Evolutionary conservation across 2,113 vertebrate genomes (phyloP).

Genomic region (Anser brachyrhynchus): DNA sequence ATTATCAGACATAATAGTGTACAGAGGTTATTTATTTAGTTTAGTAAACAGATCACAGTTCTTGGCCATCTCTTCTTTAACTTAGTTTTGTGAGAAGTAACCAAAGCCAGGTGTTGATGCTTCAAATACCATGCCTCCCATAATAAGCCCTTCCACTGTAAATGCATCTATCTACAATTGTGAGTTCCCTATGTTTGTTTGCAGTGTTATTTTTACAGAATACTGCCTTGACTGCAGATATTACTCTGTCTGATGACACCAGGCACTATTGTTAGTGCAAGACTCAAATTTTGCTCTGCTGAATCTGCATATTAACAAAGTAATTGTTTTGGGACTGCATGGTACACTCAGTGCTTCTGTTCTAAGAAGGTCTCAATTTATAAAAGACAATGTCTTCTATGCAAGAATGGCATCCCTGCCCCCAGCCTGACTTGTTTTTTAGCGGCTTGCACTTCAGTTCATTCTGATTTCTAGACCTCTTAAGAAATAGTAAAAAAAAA

Average conservation of each 20-base stretch:
- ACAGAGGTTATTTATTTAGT: not conserved
- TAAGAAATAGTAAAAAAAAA: not conserved
- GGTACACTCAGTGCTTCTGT: slow-evolving; percentile 8
- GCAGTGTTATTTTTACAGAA: not conserved
- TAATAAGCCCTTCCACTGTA: not conserved
- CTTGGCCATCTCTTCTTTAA: not conserved
- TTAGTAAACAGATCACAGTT: not conserved
- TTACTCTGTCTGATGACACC: slow-evolving; percentile 9
- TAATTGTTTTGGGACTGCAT: slow-evolving; percentile 40
- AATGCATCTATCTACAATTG: not conserved
- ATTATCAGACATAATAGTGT: not conserved
- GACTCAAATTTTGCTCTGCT: not conserved
- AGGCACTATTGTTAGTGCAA: slow-evolving; percentile 35
- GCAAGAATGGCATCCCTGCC: not conserved
- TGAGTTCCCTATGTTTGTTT: not conserved
- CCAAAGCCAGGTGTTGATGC: not conserved
- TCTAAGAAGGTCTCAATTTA: not conserved
- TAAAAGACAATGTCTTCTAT: not conserved
- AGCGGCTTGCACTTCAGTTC: not conserved
- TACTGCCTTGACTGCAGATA: slow-evolving; percentile 1
- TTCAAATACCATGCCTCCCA: not conserved
- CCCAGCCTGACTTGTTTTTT: not conserved
- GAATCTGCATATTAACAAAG: slow-evolving; percentile 12
- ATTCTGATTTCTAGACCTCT: not conserved
- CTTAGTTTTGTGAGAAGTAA: not conserved